Percentiles rank a stretch among this genome's conserved stretches.
Evolutionary conservation across 2,888 invertebrate species (phyloP).

Genomic region (Hirtodrosophila cameraria): DNA sequence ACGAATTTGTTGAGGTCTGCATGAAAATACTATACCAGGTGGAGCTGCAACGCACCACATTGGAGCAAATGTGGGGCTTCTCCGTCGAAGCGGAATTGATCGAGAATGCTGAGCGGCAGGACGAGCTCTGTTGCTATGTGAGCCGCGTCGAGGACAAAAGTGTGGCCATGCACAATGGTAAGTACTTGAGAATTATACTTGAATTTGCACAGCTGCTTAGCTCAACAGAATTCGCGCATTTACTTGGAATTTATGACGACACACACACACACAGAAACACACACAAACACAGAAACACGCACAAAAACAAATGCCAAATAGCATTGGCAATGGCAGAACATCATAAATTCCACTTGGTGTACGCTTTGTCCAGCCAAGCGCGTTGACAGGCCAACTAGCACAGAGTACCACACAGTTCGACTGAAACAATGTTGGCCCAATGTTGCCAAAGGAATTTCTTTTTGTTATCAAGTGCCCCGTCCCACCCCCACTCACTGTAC

Average conservation of each 20-base stretch:
- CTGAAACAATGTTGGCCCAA: conserved; percentile 55
- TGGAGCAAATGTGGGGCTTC: conserved; percentile 99
- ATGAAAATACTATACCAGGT: conserved; percentile 98
- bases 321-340: conserved; percentile 18
- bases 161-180: conserved; percentile 98
- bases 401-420: conserved; percentile 27
- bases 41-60: conserved; percentile 93
- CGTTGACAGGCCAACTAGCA: conserved; percentile 23
- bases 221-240: conserved; percentile 51
- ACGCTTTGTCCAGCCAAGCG: background rate
- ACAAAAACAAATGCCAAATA: conserved; percentile 37
- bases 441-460: conserved; percentile 41
- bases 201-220: conserved; percentile 50
- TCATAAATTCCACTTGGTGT: background rate
- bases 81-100: conserved; percentile 98
- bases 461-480: conserved; percentile 64
- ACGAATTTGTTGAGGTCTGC: conserved; percentile 97
- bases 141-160: conserved; percentile 98
- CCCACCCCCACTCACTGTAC: conserved; percentile 1
- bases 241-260: conserved; percentile 59
- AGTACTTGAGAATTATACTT: conserved; percentile 72
- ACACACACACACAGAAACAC: too few relatives aligned
- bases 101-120: conserved; percentile 97
- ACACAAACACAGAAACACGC: too few relatives aligned
- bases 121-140: conserved; percentile 98